Evolutionary conservation across 2,888 invertebrate genomes (phyloP), one percentile per base, ranked within the genome.

Genomic region (Agrilus cyanescens): DNA sequence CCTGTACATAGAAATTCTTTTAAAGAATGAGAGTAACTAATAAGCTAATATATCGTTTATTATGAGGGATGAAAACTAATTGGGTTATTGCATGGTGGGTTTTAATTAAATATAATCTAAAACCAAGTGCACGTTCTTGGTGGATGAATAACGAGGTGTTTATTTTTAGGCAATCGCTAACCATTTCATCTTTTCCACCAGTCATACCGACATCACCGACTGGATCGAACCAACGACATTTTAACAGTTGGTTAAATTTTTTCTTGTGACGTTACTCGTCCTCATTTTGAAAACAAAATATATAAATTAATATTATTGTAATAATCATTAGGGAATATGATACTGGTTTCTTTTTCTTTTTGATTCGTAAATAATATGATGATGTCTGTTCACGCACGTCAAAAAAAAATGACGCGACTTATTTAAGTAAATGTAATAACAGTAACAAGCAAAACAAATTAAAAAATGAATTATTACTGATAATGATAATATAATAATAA

Each of bases 121-220:
- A 25, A 25, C 25, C 25, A 25, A 25, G 25, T 25, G 25, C 25
- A 25, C 25, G 25, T 25, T 25, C 25, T 25, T 25, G 34, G 32
- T 38, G 39, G 40, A 36, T 43, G 34, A 46, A 49, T 49, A 55
- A 45, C 42, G 37, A 43, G 48, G 51, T 53, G 50, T 63, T 60
- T 59, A 49, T 57, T 64, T 63, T 56, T 61, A 65, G 65, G 63
- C 53, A 63, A 63, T 57, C 65, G 64, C 61, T 65, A 65, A 64
- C 59, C 56, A 58, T 44, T 46, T 46, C 48, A 43, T 46, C 48
- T 44, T 57, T 45, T 49, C 49, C 53, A 46, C 53, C 50, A 53
- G 53, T 48, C 51, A 45, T 48, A 50, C 48, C 53, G 50, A 48
- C 53, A 53, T 52, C 59, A 61, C 55, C 61, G 57, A 57, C 57